Evolutionary conservation across 2,113 vertebrate genomes (phyloP).

Genomic region (Sisor rabdophorus): DNA sequence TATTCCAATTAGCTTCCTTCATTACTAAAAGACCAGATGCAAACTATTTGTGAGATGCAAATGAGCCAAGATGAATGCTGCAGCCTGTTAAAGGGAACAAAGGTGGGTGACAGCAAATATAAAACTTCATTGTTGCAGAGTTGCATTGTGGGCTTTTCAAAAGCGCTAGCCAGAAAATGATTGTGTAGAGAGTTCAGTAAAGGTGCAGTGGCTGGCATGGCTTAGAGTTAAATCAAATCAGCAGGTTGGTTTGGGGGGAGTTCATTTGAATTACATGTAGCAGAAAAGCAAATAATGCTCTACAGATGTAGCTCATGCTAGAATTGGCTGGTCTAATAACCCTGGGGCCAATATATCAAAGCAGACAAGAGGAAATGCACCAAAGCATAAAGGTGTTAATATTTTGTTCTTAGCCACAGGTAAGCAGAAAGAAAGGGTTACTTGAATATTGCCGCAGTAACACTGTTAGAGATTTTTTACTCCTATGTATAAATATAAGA

Average conservation of each 20-base stretch:
- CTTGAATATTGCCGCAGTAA: background rate
- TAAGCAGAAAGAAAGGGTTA: conserved; percentile 11
- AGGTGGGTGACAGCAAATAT: conserved; percentile 26
- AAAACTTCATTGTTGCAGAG: conserved; percentile 31
- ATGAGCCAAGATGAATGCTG: conserved; percentile 31
- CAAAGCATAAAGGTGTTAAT: conserved; percentile 15
- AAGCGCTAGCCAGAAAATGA: conserved; percentile 33
- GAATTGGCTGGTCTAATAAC: conserved; percentile 27
- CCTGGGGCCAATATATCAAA: conserved; percentile 11
- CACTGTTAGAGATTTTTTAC: background rate
- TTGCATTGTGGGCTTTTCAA: conserved; percentile 22
- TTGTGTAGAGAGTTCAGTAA: conserved; percentile 30
- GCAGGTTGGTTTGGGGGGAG: conserved; percentile 17
- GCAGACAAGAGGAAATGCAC: conserved; percentile 19
- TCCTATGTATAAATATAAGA: background rate
- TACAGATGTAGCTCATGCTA: conserved; percentile 25
- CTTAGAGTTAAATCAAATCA: conserved; percentile 37
- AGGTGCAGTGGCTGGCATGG: conserved; percentile 24
- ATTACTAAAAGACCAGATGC: conserved; percentile 37
- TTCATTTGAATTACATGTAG: conserved; percentile 18
- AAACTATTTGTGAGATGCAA: conserved; percentile 45
- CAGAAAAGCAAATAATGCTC: conserved; percentile 41
- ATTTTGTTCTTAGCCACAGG: conserved; percentile 21
- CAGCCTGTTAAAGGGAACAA: conserved; percentile 23
- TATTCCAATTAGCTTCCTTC: conserved; percentile 50